Percentiles rank a stretch among this genome's conserved stretches.
Evolutionary conservation across 2,797 vertebrate genomes (phyloP).

Genomic region (Oophaga sylvatica): DNA sequence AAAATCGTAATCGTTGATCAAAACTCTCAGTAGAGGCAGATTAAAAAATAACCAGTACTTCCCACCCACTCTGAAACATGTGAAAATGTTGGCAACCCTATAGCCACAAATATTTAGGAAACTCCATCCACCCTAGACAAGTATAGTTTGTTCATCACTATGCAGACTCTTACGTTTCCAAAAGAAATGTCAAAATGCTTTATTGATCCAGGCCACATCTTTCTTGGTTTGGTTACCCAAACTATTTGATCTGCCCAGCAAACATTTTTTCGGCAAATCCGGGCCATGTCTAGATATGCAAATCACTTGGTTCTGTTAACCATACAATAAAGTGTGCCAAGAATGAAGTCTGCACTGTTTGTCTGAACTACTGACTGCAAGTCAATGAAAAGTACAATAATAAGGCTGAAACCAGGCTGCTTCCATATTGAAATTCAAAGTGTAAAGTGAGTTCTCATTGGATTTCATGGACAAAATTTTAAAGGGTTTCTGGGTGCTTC

Average conservation of each 20-base stretch:
- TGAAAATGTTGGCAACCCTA: constrained; percentile 41
- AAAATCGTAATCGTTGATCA: background rate
- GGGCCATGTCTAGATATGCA: constrained; percentile 44
- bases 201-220: constrained; percentile 45
- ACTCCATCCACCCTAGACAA: constrained; percentile 34
- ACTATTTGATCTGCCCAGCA: constrained; percentile 62
- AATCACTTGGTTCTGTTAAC: constrained; percentile 66
- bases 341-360: background rate
- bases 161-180: constrained; percentile 43
- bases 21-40: background rate
- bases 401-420: too few relatives aligned
- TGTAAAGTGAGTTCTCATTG: too few relatives aligned
- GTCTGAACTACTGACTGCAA: constrained; percentile 1
- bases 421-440: background rate
- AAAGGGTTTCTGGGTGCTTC: too few relatives aligned
- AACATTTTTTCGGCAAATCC: constrained; percentile 3
- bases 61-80: constrained; percentile 32
- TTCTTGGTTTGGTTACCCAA: constrained; percentile 68
- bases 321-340: constrained; percentile 63
- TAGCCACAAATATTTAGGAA: constrained; percentile 47
- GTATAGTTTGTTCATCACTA: constrained; percentile 46
- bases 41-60: constrained; percentile 27
- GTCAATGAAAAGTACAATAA: background rate
- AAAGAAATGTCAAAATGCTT: constrained; percentile 44
- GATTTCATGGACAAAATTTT: too few relatives aligned